phyloP scores from a whole-genome alignment of 2,113 vertebrate species.

The Acanthisitta chloris region DNA sequence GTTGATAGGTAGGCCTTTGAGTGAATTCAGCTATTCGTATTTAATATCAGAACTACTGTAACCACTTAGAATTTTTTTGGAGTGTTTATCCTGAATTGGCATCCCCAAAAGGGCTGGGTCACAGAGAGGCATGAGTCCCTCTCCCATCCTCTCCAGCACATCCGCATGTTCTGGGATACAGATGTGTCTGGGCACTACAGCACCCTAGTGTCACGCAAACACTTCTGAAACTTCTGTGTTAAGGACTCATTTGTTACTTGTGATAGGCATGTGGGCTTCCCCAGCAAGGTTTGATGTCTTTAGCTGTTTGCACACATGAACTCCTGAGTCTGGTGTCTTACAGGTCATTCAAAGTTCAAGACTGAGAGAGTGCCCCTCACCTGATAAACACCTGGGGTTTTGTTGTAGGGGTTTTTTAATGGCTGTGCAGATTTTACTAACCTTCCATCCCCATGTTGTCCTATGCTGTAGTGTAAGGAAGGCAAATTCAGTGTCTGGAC shows the following conservation, averaged over 20 bases:
- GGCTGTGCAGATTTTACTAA: not conserved
- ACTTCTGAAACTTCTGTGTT: not conserved
- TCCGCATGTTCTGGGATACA: not conserved
- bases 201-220: not conserved
- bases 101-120: not conserved
- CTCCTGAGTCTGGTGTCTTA: not conserved
- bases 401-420: not conserved
- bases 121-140: not conserved
- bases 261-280: not conserved
- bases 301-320: not conserved
- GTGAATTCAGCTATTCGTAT: not conserved
- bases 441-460: not conserved
- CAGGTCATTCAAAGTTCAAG: not conserved
- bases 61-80: not conserved
- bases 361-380: not conserved
- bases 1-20: not conserved
- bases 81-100: not conserved
- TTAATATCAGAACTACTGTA: not conserved
- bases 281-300: not conserved
- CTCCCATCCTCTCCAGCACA: not conserved
- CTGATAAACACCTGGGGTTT: not conserved
- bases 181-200: not conserved
- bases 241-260: fast-evolving
- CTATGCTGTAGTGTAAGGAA: not conserved
- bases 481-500: not conserved